These are phyloP conservation scores for Silurus meridionalis DNA, from an alignment of 2,113 vertebrate genomes.

Conservation along the genomic window DNA sequence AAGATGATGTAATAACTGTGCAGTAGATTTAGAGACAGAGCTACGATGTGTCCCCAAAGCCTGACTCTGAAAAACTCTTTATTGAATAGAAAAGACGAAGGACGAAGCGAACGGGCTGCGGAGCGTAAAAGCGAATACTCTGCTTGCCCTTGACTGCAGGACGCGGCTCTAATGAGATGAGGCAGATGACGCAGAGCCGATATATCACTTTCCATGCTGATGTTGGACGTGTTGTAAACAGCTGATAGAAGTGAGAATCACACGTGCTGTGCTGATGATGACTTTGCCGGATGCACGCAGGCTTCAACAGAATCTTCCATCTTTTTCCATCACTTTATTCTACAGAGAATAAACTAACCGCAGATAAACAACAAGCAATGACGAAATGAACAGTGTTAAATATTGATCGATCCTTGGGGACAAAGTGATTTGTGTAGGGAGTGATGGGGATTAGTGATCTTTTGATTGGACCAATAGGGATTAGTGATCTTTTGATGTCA, in stretches of 20 bases:
- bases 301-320: neutral
- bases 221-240: constrained; percentile 34
- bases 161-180: neutral
- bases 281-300: neutral
- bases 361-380: too few species aligned
- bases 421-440: too few species aligned
- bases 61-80: neutral
- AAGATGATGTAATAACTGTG: neutral
- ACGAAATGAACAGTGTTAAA: too few species aligned
- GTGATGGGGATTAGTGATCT: too few species aligned
- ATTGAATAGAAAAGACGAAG: neutral
- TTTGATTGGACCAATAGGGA: too few species aligned
- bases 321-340: neutral
- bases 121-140: neutral
- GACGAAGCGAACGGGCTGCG: neutral
- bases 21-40: neutral
- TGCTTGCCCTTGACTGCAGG: neutral
- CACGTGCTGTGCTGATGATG: constrained; percentile 9
- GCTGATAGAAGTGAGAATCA: constrained; percentile 25
- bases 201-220: constrained; percentile 28
- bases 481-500: too few species aligned
- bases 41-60: neutral
- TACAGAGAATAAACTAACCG: too few species aligned
- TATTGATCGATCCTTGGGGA: too few species aligned
- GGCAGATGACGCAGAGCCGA: constrained; percentile 7